Percentiles rank a stretch among this genome's conserved stretches.
These are phyloP conservation scores for Epistrophe grossulariae DNA, from an alignment of 2,888 invertebrate genomes.

Conservation along the genomic window DNA sequence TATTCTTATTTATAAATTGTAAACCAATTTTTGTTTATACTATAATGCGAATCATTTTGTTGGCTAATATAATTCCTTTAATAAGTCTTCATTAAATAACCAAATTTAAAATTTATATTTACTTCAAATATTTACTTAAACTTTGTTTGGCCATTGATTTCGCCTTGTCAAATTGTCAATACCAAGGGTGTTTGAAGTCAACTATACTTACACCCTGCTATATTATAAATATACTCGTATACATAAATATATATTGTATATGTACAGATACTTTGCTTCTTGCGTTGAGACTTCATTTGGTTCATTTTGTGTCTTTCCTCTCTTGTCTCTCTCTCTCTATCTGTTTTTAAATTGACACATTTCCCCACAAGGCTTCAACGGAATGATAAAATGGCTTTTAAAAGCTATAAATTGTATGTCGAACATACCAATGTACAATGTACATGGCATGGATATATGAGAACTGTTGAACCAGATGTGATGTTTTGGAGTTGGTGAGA, in stretches of 20 bases:
- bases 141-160: conserved; percentile 13
- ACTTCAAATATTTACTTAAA: conserved; percentile 9
- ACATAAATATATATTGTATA: neutral
- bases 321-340: neutral
- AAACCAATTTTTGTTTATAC: neutral
- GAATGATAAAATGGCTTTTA: conserved; percentile 64
- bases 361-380: conserved; percentile 59
- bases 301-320: neutral
- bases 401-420: conserved; percentile 59
- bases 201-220: neutral
- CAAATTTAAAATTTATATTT: conserved; percentile 24
- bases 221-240: neutral
- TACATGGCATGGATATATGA: conserved; percentile 11
- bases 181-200: neutral
- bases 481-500: conserved; percentile 5
- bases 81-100: conserved; percentile 9
- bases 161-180: conserved; percentile 11
- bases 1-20: neutral
- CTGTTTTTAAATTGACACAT: conserved; percentile 57
- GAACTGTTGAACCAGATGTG: conserved; percentile 49
- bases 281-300: conserved; percentile 13
- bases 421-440: conserved; percentile 9
- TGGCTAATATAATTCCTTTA: neutral
- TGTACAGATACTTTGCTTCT: neutral
- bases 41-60: neutral